These are phyloP conservation scores for Sycophila sp. DNA, from an alignment of 1,140 invertebrate species.

Conservation along the genomic window DNA sequence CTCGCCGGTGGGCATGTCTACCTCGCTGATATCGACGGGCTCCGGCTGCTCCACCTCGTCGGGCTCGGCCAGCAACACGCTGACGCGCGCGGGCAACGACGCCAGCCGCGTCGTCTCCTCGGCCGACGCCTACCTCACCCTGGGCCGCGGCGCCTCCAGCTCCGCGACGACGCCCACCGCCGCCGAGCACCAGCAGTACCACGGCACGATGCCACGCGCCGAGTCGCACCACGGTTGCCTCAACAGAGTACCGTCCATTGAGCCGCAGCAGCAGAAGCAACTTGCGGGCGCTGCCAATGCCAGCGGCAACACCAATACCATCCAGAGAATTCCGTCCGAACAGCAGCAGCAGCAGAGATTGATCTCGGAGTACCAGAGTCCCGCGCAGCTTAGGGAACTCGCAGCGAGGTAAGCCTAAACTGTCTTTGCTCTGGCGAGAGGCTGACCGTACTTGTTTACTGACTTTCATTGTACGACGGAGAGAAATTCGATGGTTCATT, in stretches of 20 bases:
- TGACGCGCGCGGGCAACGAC: constrained; percentile 41
- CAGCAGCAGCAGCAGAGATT: constrained; percentile 42
- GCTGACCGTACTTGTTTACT: constrained; percentile 10
- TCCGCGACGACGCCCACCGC: constrained; percentile 44
- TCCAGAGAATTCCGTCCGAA: constrained; percentile 64
- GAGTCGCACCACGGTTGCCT: constrained; percentile 55
- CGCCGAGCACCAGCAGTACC: constrained; percentile 8
- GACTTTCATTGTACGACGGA: too few relatives aligned
- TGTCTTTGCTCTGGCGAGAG: constrained; percentile 56
- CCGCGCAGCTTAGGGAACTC: constrained; percentile 55
- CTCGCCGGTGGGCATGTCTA: constrained; percentile 23
- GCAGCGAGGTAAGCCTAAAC: constrained; percentile 64
- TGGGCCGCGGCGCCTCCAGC: constrained; percentile 47
- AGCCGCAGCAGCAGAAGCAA: constrained; percentile 36
- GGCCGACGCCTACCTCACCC: constrained; percentile 49
- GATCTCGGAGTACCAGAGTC: constrained; percentile 60
- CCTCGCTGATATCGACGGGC: constrained; percentile 8
- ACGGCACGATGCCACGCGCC: constrained; percentile 39
- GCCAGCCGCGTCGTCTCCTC: constrained; percentile 49
- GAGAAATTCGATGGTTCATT: too few relatives aligned
- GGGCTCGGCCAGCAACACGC: constrained; percentile 42
- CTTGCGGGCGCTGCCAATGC: constrained; percentile 24
- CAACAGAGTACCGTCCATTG: constrained; percentile 61
- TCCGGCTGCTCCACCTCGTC: constrained; percentile 42
- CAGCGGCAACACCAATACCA: constrained; percentile 16